Base-by-base conservation (phyloP, 2,888 invertebrate genomes). In the Agrilus mali region DNA sequence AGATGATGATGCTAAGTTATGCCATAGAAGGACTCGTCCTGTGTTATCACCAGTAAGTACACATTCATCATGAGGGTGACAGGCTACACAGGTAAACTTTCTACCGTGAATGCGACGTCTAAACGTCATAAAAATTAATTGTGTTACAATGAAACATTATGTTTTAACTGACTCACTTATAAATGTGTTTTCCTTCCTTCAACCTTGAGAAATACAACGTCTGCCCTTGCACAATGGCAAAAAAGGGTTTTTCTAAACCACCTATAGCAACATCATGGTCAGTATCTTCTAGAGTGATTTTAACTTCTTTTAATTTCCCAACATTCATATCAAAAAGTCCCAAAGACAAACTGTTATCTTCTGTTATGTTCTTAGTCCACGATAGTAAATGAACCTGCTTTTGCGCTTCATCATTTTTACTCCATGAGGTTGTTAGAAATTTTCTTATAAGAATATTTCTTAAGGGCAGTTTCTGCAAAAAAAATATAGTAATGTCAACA, bases 21-120 rank as follows among this genome's bases (percentile, higher is more conserved):
- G 74, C 80, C 82, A 85, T 10, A 83, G 56, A 14, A 76, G 55
- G 14, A 85, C 71, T 44, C 76, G 68, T 1, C 87, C 87, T 33
- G 66, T 64, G 33, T 66, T 68, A 64, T 83, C 80, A 8, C 86
- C 86, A 1, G 80, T 80, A 3, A 83, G 79, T 8, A 85, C 66
- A 53, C 74, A 66, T 52, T 73, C 66, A 44, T 81, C 78, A 15
- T 63, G 65, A 0, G 83, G 82, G 66, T 86, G 84, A 44, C 78
- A 74, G 1, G 75, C 71, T 4, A 86, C 67, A 50, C 78, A 78
- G 0, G 80, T 83, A 33, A 82, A 70, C 1, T 51, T 50, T 13
- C 45, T 50, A n/a, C 51, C 40, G 14, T 50, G 42, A 14, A 55
- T 53, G 2, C 14, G 37, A 40, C 47, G 43, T 20, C 59, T 58